phyloP scores from a whole-genome alignment of 2,888 invertebrate genomes.

The Drosophila testacea region DNA sequence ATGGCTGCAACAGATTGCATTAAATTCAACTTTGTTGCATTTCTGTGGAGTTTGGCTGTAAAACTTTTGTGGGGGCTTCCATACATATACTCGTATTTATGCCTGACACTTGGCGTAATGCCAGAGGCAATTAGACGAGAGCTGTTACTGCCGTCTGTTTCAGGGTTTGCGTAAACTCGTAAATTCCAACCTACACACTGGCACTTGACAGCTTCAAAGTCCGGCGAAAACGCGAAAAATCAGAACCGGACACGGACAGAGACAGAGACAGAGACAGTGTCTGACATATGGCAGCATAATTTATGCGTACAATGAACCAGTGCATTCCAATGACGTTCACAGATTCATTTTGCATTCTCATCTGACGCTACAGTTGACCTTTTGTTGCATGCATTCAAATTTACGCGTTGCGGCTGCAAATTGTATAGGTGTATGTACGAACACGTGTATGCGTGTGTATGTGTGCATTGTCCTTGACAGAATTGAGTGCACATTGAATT shows the following conservation, averaged over 20 bases:
- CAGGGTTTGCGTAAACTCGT: constrained; percentile 35
- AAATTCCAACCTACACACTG: constrained; percentile 58
- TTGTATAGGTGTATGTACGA: constrained; percentile 1
- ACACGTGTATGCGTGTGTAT: constrained; percentile 1
- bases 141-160: constrained; percentile 36
- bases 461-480: constrained; percentile 36
- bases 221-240: constrained; percentile 33
- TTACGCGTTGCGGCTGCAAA: constrained; percentile 35
- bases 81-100: constrained; percentile 26
- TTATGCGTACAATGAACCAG: constrained; percentile 79
- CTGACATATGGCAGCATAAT: constrained; percentile 75
- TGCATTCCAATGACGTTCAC: constrained; percentile 43
- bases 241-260: constrained; percentile 22
- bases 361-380: constrained; percentile 43
- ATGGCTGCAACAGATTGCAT: constrained; percentile 45
- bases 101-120: constrained; percentile 60
- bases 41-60: constrained; percentile 5
- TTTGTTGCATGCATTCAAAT: constrained; percentile 44
- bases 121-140: constrained; percentile 71
- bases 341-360: constrained; percentile 60
- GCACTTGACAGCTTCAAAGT: constrained; percentile 55
- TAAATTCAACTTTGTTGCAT: constrained; percentile 20
- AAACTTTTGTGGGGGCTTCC: constrained; percentile 25
- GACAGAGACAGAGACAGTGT: constrained; percentile 37
- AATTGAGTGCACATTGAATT: constrained; percentile 26